Evolutionary conservation across 2,797 vertebrate species (phyloP).

Genomic region (Sebastes kiyomatsui): DNA sequence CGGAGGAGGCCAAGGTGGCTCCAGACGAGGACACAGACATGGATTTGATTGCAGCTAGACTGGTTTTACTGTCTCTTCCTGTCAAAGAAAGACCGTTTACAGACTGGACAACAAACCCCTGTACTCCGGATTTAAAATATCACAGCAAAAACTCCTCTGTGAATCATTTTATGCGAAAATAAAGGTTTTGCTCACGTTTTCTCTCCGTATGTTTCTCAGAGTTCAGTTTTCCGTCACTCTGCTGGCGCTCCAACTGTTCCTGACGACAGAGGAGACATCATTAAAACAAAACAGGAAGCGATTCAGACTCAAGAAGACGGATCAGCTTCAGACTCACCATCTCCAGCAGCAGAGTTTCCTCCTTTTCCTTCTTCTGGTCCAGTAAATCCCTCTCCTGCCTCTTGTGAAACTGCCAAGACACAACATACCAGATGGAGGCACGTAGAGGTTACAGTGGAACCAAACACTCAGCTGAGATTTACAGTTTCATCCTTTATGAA

Average conservation of each 20-base stretch:
- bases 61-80: constrained; percentile 91
- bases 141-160: neutral
- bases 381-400: constrained; percentile 89
- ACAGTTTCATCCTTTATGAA: neutral
- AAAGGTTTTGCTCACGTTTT: constrained; percentile 86
- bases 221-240: constrained; percentile 68
- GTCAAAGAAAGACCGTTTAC: constrained; percentile 49
- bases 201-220: constrained; percentile 81
- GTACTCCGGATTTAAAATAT: neutral
- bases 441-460: neutral
- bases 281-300: neutral
- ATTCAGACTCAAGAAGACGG: neutral
- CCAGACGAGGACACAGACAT: constrained; percentile 86
- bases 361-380: constrained; percentile 93
- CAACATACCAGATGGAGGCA: neutral
- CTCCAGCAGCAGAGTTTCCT: constrained; percentile 90
- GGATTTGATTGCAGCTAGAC: constrained; percentile 83
- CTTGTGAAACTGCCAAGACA: constrained; percentile 87
- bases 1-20: constrained; percentile 61
- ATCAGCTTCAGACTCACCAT: constrained; percentile 83
- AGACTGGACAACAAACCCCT: neutral
- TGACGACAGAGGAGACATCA: constrained; percentile 50
- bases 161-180: neutral
- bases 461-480: neutral
- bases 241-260: constrained; percentile 93